phyloP scores from a whole-genome alignment of 1,140 invertebrate genomes.

The Mactra quadrangularis region DNA sequence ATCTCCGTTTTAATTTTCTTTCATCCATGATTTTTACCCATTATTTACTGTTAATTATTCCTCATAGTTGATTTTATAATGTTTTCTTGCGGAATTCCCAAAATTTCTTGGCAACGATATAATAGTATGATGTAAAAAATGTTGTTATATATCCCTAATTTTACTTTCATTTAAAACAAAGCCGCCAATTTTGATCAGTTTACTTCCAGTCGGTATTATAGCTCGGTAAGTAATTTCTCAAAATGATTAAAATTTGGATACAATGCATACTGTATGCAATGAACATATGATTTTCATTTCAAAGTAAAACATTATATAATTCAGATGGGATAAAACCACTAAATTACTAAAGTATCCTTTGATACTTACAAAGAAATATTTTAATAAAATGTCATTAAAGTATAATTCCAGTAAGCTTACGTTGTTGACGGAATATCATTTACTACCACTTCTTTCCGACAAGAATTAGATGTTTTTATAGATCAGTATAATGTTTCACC shows the following conservation, averaged over 20 bases:
- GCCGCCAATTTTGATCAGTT: slow-evolving; percentile 9
- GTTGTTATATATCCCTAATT: slow-evolving; percentile 8
- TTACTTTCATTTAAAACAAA: slow-evolving; percentile 31
- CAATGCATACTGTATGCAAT: background rate
- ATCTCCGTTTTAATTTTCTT: slow-evolving; percentile 27
- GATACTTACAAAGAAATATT: too few relatives aligned
- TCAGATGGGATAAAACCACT: too few relatives aligned
- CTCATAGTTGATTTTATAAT: slow-evolving; percentile 26
- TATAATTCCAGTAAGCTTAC: too few relatives aligned
- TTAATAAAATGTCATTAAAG: too few relatives aligned
- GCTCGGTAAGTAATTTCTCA: background rate
- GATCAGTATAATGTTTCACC: too few relatives aligned
- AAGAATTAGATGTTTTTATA: too few relatives aligned
- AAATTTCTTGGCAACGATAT: slow-evolving; percentile 35
- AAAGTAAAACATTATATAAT: too few relatives aligned
- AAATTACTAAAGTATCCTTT: too few relatives aligned
- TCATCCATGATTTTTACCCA: slow-evolving; percentile 26
- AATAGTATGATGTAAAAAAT: slow-evolving; percentile 10
- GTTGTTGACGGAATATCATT: too few relatives aligned
- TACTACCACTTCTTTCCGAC: too few relatives aligned
- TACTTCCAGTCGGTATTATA: slow-evolving; percentile 16
- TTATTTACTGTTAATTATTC: slow-evolving; percentile 23
- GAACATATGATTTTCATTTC: background rate
- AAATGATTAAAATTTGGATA: slow-evolving; percentile 32
- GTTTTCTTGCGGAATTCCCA: slow-evolving; percentile 20